These are phyloP conservation scores for Corvus cornix DNA, from an alignment of 2,113 vertebrate species.

Conservation along the genomic window DNA sequence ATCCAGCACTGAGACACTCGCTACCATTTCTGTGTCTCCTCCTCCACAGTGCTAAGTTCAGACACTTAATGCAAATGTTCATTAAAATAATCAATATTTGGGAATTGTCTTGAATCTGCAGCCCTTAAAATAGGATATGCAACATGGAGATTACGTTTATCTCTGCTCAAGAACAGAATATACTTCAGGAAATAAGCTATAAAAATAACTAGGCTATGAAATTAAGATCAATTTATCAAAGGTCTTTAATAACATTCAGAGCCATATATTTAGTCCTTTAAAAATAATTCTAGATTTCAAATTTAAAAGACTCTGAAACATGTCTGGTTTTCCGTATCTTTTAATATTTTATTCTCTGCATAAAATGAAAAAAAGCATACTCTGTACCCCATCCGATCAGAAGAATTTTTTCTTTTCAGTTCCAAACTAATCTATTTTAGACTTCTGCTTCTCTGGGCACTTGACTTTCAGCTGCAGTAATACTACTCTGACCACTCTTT, in stretches of 20 bases:
- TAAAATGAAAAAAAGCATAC: not conserved
- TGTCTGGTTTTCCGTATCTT: not conserved
- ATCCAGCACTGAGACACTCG: not conserved
- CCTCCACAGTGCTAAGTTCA: not conserved
- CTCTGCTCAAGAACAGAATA: conserved; percentile 37
- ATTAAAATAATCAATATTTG: conserved; percentile 52
- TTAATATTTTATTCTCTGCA: not conserved
- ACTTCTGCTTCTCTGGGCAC: not conserved
- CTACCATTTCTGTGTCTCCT: not conserved
- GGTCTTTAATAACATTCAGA: not conserved
- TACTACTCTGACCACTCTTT: not conserved
- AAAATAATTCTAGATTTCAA: not conserved
- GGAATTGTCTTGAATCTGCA: conserved; percentile 19
- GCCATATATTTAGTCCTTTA: not conserved
- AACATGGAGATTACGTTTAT: conserved; percentile 35
- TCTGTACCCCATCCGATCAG: not conserved
- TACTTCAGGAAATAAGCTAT: conserved; percentile 16
- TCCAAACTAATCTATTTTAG: not conserved
- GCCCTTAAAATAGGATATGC: not conserved
- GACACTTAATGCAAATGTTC: not conserved
- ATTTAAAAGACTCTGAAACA: not conserved
- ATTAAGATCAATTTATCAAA: conserved; percentile 35
- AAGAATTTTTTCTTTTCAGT: not conserved
- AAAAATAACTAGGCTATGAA: conserved; percentile 33
- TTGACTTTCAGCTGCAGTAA: not conserved